A percentile compares a stretch with the other conserved stretches of the same genome.
These are phyloP conservation scores for Xylocampa areola DNA, from an alignment of 2,888 invertebrate species.

Conservation along the genomic window DNA sequence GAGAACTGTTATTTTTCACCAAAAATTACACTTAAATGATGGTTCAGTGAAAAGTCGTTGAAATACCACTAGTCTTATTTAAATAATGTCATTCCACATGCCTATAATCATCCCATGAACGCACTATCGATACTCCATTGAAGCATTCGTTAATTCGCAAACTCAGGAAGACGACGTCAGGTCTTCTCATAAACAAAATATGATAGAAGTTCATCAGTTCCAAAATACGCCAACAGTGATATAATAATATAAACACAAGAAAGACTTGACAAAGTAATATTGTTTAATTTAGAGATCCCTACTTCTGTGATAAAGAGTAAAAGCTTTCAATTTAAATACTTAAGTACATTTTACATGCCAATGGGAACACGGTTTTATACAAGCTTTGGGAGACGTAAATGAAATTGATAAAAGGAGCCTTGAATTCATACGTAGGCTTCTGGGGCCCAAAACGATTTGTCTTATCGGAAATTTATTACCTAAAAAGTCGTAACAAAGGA, in stretches of 20 bases:
- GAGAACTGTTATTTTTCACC: too few relatives aligned
- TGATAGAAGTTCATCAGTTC: conserved; percentile 38
- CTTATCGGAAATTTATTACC: conserved; percentile 49
- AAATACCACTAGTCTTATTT: too few relatives aligned
- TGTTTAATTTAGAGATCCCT: conserved; percentile 56
- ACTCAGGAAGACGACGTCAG: too few relatives aligned
- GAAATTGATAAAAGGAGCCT: conserved; percentile 59
- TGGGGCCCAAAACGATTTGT: conserved; percentile 58
- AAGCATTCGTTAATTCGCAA: too few relatives aligned
- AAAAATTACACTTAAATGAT: too few relatives aligned
- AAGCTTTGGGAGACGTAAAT: conserved; percentile 23
- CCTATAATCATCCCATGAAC: too few relatives aligned
- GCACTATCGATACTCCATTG: too few relatives aligned
- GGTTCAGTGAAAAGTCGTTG: too few relatives aligned
- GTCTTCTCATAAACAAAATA: too few relatives aligned
- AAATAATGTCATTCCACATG: too few relatives aligned
- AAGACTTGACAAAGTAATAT: conserved; percentile 37
- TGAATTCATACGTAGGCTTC: conserved; percentile 59
- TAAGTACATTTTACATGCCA: conserved; percentile 4
- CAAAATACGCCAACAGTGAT: conserved; percentile 34
- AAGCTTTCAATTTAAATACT: conserved; percentile 17
- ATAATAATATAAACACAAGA: conserved; percentile 36
- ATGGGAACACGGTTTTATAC: conserved; percentile 1
- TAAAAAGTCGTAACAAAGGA: conserved; percentile 30
- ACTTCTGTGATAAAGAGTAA: conserved; percentile 18